Evolutionary conservation across 1,140 invertebrate species (phyloP).

Genomic region (Drosophila trapezifrons): DNA sequence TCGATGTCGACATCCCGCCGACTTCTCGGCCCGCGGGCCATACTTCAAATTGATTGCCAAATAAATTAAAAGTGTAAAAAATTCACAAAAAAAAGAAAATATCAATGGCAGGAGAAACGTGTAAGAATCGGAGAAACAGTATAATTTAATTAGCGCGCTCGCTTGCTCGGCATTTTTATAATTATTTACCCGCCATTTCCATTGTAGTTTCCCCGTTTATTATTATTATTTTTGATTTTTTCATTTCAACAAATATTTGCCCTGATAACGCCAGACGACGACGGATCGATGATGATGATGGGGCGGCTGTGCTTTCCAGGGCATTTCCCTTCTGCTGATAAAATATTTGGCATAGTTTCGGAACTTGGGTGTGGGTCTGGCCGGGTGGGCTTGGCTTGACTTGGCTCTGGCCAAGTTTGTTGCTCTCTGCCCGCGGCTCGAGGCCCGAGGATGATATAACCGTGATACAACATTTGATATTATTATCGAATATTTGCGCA

Average conservation of each 20-base stretch:
- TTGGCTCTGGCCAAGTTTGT: conserved; percentile 13
- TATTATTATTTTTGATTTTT: conserved; percentile 24
- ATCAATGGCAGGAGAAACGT: conserved; percentile 24
- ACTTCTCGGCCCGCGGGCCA: conserved; percentile 29
- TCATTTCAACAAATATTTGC: conserved; percentile 53
- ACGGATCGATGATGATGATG: conserved; percentile 22
- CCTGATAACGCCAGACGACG: conserved; percentile 48
- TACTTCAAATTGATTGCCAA: conserved; percentile 76
- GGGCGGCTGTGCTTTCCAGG: conserved; percentile 32
- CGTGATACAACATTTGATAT: conserved; percentile 45
- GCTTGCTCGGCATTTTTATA: conserved; percentile 65
- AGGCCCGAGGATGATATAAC: conserved; percentile 52
- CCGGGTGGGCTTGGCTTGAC: conserved; percentile 22
- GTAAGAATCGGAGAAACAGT: conserved; percentile 58
- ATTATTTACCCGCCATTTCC: conserved; percentile 73
- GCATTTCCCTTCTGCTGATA: conserved; percentile 58
- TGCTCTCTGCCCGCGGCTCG: conserved; percentile 24
- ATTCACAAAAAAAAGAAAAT: conserved; percentile 13
- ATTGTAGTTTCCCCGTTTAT: conserved; percentile 30
- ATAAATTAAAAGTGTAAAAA: conserved; percentile 68
- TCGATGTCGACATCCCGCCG: conserved; percentile 17
- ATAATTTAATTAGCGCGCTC: conserved; percentile 82
- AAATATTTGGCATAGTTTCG: conserved; percentile 76
- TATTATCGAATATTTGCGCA: conserved; percentile 62
- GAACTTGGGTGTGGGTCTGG: conserved; percentile 9